These are phyloP conservation scores for Montipora capricornis DNA, from an alignment of 64 coral and sea anemone genomes.

Conservation along the genomic window DNA sequence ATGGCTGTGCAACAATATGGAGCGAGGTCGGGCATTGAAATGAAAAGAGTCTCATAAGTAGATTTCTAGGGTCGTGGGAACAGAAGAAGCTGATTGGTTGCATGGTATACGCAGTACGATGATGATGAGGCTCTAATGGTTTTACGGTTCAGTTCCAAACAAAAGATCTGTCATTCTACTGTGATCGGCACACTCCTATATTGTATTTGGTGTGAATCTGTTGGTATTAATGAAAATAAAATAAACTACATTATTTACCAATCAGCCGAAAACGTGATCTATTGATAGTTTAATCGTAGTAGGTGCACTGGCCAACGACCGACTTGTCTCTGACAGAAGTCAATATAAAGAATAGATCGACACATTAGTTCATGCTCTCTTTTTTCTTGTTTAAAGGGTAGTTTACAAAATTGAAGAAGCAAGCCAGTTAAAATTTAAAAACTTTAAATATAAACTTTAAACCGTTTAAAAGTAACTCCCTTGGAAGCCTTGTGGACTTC, in stretches of 20 bases:
- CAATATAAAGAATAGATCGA: background rate
- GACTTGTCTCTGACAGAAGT: background rate
- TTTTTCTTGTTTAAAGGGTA: background rate
- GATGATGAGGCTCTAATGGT: conserved; percentile 7
- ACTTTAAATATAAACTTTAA: no score
- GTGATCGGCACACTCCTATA: conserved; percentile 28
- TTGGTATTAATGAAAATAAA: conserved; percentile 7
- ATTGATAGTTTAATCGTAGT: background rate
- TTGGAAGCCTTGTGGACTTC: no score
- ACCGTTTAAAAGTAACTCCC: no score
- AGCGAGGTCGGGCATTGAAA: conserved; percentile 7
- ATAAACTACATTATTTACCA: conserved; percentile 15
- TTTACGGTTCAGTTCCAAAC: conserved; percentile 16
- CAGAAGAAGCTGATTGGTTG: conserved; percentile 63
- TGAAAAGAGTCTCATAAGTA: background rate
- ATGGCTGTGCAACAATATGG: conserved; percentile 52
- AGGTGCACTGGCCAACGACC: no score
- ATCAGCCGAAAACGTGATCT: conserved; percentile 13
- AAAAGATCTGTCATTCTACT: background rate
- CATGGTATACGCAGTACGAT: background rate
- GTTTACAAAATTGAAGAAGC: background rate
- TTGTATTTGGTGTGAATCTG: background rate
- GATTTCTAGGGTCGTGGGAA: conserved; percentile 74
- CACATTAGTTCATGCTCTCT: background rate
- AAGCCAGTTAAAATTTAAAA: background rate